phyloP scores from a whole-genome alignment of 2,888 invertebrate species.

The Cantharis rufa region DNA sequence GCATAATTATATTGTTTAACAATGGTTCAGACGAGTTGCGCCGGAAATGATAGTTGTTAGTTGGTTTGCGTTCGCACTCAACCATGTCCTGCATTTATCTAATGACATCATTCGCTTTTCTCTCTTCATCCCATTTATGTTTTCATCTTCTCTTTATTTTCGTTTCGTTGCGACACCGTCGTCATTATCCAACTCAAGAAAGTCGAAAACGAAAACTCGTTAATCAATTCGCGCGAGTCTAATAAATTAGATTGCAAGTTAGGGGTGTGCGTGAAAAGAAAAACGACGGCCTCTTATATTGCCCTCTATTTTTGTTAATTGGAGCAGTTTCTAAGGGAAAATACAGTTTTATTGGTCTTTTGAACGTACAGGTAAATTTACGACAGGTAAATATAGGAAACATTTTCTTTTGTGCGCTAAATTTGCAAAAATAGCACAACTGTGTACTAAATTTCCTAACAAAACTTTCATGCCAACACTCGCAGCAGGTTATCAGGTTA shows the following conservation, averaged over 20 bases:
- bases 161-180: neutral
- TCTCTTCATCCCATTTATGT: neutral
- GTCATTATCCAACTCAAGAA: neutral
- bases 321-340: neutral
- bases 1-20: slow-evolving; percentile 26
- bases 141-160: neutral
- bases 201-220: neutral
- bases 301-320: neutral
- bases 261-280: neutral
- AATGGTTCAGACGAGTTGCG: slow-evolving; percentile 22
- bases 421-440: neutral
- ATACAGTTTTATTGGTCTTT: neutral
- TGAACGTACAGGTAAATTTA: neutral
- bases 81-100: slow-evolving; percentile 24
- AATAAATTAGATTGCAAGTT: neutral
- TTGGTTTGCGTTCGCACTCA: slow-evolving; percentile 14
- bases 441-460: slow-evolving; percentile 19
- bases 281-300: neutral
- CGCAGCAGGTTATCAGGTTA: slow-evolving; percentile 17
- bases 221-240: neutral
- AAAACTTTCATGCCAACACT: slow-evolving; percentile 19
- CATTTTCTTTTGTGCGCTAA: neutral
- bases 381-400: slow-evolving; percentile 4
- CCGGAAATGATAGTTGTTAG: slow-evolving; percentile 24
- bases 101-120: slow-evolving; percentile 14